A percentile compares a stretch with the other conserved stretches of the same genome.
phyloP scores from a whole-genome alignment of 2,797 vertebrate genomes.

The Malacoctenus gilli region DNA sequence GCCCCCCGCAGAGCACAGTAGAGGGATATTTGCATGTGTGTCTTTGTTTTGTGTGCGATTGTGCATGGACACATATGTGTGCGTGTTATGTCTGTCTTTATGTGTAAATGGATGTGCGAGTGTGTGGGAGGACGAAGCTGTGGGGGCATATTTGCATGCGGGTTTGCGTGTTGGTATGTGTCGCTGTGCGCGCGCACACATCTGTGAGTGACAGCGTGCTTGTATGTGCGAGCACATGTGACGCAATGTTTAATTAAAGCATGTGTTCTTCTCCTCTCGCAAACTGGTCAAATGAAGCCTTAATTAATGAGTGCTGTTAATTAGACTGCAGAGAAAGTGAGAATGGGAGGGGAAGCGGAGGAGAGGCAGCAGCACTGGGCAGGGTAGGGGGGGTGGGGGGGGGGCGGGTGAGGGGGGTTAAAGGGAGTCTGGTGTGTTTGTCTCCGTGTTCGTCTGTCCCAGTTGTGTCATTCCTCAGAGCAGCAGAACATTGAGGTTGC shows the following conservation, averaged over 20 bases:
- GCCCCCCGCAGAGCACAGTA: slow-evolving; percentile 71
- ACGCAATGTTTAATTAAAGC: slow-evolving; percentile 81
- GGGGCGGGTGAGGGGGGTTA: slow-evolving; percentile 52
- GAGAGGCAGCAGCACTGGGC: slow-evolving; percentile 24
- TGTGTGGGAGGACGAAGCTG: slow-evolving; percentile 75
- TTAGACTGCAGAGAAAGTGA: slow-evolving; percentile 74
- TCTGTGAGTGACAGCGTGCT: slow-evolving; percentile 50
- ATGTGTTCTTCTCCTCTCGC: slow-evolving; percentile 73
- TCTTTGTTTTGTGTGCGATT: slow-evolving; percentile 65
- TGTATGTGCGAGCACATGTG: slow-evolving; percentile 62
- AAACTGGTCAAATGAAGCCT: slow-evolving; percentile 80
- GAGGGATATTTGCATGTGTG: slow-evolving; percentile 74
- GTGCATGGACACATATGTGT: slow-evolving; percentile 32
- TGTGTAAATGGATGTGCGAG: slow-evolving; percentile 69
- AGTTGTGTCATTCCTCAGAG: slow-evolving; percentile 76
- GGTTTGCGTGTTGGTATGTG: slow-evolving; percentile 60
- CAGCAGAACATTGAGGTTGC: slow-evolving; percentile 75
- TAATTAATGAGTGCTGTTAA: slow-evolving; percentile 86
- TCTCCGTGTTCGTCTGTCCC: slow-evolving; percentile 68
- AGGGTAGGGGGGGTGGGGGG: slow-evolving; percentile 26
- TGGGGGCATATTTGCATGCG: slow-evolving; percentile 71
- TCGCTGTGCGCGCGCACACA: slow-evolving; percentile 21
- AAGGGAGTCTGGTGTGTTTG: slow-evolving; percentile 59
- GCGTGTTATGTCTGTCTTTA: slow-evolving; percentile 69
- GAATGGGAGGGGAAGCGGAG: slow-evolving; percentile 36